A percentile compares a stretch with the other conserved stretches of the same genome.
phyloP scores from a whole-genome alignment of 2,888 invertebrate species.

The Chaetogeoica ovagalla region DNA sequence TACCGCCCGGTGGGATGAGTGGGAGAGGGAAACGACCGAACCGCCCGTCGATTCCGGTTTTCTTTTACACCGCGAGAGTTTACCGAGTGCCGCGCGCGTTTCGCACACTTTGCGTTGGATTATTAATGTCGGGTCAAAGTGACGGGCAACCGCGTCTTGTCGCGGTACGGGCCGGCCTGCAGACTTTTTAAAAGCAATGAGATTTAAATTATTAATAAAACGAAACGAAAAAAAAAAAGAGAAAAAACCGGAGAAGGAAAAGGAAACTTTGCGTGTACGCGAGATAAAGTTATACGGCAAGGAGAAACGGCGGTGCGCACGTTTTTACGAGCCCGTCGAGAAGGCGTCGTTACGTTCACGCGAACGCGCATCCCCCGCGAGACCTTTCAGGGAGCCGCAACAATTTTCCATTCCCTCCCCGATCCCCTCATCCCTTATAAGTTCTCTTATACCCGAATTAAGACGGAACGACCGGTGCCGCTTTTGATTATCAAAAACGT shows the following conservation, averaged over 20 bases:
- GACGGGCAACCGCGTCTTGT: constrained; percentile 35
- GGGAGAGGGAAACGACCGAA: background rate
- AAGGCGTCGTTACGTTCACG: constrained; percentile 36
- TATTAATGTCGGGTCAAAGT: constrained; percentile 52
- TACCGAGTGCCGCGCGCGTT: background rate
- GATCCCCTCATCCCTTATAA: background rate
- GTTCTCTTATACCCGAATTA: constrained; percentile 17
- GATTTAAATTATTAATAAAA: constrained; percentile 52
- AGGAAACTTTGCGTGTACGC: background rate
- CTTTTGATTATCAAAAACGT: constrained; percentile 42
- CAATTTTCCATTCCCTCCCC: constrained; percentile 22
- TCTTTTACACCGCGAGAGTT: constrained; percentile 31
- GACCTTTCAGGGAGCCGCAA: constrained; percentile 47
- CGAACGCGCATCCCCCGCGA: constrained; percentile 24
- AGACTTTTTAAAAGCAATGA: constrained; percentile 53
- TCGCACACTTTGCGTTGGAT: background rate
- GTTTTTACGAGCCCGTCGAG: constrained; percentile 42
- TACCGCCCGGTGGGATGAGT: too few relatives aligned
- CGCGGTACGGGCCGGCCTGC: background rate
- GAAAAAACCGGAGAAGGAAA: background rate
- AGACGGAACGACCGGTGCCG: constrained; percentile 33
- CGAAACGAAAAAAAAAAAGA: background rate
- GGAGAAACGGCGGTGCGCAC: constrained; percentile 12
- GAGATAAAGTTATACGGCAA: background rate
- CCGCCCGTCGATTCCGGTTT: constrained; percentile 35